Conservation (phyloP, 2,113 vertebrate species). For the Capreolus pygargus region DNA sequence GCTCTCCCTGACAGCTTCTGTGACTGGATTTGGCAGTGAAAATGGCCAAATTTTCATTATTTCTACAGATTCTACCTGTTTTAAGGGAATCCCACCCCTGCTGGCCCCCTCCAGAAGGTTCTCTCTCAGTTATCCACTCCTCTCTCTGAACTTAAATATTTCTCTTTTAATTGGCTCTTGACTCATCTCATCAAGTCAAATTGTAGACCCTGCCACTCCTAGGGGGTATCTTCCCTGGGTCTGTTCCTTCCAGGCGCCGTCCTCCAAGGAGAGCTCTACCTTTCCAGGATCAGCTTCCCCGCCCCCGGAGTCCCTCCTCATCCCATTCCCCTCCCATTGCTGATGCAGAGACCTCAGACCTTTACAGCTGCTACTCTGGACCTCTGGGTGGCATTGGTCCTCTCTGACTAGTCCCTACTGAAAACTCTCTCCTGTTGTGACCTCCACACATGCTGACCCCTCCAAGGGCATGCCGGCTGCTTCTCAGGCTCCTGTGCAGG, state of each 20-base stretch:
- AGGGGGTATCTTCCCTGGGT: background rate
- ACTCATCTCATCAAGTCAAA: background rate
- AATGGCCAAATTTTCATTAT: background rate
- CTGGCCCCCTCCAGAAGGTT: background rate
- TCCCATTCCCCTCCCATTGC: background rate
- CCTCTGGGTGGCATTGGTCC: background rate
- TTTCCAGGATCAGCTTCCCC: background rate
- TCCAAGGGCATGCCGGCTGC: background rate
- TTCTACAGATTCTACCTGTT: background rate
- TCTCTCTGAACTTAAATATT: background rate
- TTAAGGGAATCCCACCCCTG: background rate
- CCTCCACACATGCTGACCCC: background rate
- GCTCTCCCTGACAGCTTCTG: background rate
- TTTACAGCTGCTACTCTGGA: background rate
- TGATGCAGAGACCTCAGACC: background rate
- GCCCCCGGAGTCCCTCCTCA: background rate
- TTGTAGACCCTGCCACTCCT: background rate
- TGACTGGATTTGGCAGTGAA: background rate
- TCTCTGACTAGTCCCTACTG: background rate
- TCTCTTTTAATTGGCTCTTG: background rate
- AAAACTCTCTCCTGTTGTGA: background rate
- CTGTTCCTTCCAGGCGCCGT: background rate
- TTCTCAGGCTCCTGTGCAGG: background rate
- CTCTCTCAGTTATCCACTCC: background rate
- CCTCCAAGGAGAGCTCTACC: background rate